These are phyloP conservation scores for Synanthedon formicaeformis DNA, from an alignment of 2,888 invertebrate species.

Conservation along the genomic window DNA sequence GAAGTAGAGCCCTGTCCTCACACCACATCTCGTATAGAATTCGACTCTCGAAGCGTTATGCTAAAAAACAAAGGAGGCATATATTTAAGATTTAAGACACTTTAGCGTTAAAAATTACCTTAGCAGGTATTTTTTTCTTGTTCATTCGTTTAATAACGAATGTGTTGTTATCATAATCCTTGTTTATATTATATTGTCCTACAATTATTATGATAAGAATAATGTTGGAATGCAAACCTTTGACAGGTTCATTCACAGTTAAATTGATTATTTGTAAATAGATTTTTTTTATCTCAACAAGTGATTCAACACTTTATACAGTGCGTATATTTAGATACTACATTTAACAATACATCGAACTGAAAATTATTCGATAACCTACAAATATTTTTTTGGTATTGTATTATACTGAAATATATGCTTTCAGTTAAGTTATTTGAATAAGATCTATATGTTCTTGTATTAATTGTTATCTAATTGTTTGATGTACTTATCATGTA, in stretches of 20 bases:
- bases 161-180: neutral
- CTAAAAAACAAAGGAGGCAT: constrained; percentile 61
- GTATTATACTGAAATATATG: too few relatives aligned
- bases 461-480: too few relatives aligned
- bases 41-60: constrained; percentile 59
- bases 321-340: too few relatives aligned
- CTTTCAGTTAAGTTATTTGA: too few relatives aligned
- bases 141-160: neutral
- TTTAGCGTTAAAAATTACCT: neutral
- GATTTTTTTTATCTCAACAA: neutral
- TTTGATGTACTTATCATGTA: too few relatives aligned
- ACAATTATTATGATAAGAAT: neutral
- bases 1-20: constrained; percentile 44
- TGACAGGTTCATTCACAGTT: neutral
- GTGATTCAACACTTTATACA: neutral
- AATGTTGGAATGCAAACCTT: too few relatives aligned
- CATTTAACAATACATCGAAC: too few relatives aligned
- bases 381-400: too few relatives aligned
- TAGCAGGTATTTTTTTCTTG: neutral
- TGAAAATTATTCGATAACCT: too few relatives aligned
- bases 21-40: constrained; percentile 45
- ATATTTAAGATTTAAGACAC: constrained; percentile 39
- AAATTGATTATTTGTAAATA: neutral
- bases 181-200: neutral
- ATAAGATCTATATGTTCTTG: too few relatives aligned